Evolutionary conservation across 2,888 invertebrate genomes (phyloP).

Genomic region (Ormyrus rosae): DNA sequence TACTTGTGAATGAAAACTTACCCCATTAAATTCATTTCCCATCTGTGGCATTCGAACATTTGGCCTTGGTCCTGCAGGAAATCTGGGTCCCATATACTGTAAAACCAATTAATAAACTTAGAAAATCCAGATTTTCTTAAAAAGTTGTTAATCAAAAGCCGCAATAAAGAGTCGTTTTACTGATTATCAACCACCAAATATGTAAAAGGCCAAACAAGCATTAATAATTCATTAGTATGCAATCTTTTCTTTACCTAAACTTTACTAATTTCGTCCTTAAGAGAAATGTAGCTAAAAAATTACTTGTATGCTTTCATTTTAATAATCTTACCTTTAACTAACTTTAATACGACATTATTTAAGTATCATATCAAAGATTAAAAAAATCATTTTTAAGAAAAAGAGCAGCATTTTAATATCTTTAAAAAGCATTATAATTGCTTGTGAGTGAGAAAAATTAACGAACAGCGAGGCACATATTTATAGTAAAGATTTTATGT

Average conservation of each 20-base stretch:
- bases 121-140: not conserved
- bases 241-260: not conserved
- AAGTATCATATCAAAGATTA: too few relatives aligned
- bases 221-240: constrained; percentile 34
- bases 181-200: constrained; percentile 48
- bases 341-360: too few relatives aligned
- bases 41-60: constrained; percentile 96
- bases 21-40: constrained; percentile 96
- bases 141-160: constrained; percentile 25
- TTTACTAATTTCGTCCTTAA: not conserved
- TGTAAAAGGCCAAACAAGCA: constrained; percentile 50
- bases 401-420: too few relatives aligned
- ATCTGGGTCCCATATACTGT: constrained; percentile 96
- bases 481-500: too few relatives aligned
- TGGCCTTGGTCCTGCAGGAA: constrained; percentile 94
- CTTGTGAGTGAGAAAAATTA: too few relatives aligned
- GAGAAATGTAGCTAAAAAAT: too few relatives aligned
- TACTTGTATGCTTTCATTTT: too few relatives aligned
- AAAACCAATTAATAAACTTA: constrained; percentile 77
- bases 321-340: too few relatives aligned
- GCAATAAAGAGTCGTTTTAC: constrained; percentile 33
- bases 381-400: too few relatives aligned
- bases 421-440: too few relatives aligned
- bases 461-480: too few relatives aligned
- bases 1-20: constrained; percentile 73